phyloP scores from a whole-genome alignment of 2,888 invertebrate species.

The Ctena decussata region DNA sequence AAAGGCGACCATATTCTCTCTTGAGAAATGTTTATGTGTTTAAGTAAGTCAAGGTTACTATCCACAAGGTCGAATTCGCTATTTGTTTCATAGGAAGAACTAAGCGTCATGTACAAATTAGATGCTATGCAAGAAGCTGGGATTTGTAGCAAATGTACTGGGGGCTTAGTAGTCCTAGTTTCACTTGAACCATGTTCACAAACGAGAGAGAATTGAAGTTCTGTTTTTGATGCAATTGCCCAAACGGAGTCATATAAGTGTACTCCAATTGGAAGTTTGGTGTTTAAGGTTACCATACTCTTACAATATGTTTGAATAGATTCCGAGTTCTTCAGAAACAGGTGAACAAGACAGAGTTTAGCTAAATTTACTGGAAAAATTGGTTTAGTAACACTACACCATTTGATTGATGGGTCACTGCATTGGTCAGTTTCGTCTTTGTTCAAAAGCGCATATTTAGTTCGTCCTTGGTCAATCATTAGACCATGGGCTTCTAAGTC shows the following conservation, averaged over 20 bases:
- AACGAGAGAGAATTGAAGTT: not conserved
- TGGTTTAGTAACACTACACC: not conserved
- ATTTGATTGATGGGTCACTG: too few species aligned
- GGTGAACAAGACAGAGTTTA: conserved; percentile 13
- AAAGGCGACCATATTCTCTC: not conserved
- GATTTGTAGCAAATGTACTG: not conserved
- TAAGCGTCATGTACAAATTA: not conserved
- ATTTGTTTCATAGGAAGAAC: not conserved
- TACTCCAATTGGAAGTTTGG: too few species aligned
- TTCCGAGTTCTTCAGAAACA: not conserved
- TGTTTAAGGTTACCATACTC: too few species aligned
- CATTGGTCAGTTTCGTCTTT: too few species aligned
- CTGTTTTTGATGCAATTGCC: not conserved
- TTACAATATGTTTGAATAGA: not conserved
- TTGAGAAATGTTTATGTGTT: not conserved
- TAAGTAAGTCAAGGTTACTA: not conserved
- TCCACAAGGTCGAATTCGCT: not conserved
- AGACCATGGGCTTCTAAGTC: not conserved
- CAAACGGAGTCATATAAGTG: not conserved
- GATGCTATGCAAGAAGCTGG: not conserved
- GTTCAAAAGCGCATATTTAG: not conserved
- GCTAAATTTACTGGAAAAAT: too few species aligned
- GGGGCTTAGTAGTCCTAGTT: not conserved
- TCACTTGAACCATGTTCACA: not conserved
- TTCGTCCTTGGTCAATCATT: not conserved